phyloP scores from a whole-genome alignment of 2,113 vertebrate genomes.

The Plecotus auritus region DNA sequence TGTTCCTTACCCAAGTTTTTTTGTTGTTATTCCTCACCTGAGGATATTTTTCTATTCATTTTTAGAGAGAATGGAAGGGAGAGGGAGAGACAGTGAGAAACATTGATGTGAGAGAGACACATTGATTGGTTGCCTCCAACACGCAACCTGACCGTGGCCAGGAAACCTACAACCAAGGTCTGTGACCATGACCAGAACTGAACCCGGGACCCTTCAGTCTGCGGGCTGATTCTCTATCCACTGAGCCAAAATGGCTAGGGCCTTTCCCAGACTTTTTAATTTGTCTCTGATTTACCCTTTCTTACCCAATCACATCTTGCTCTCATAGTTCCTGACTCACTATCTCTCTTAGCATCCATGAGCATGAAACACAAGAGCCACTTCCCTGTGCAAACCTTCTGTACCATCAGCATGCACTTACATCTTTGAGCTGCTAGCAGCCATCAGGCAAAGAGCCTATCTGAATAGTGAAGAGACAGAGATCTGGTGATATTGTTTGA shows the following conservation, averaged over 20 bases:
- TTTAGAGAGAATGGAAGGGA: too few species aligned
- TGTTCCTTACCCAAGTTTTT: not conserved
- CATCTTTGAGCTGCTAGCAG: not conserved
- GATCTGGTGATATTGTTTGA: not conserved
- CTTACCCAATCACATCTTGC: not conserved
- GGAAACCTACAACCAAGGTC: too few species aligned
- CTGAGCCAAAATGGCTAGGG: too few species aligned
- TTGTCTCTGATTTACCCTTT: not conserved
- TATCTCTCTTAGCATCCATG: not conserved
- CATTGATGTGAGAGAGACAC: too few species aligned
- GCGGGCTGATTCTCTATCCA: too few species aligned
- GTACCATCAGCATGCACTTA: too few species aligned
- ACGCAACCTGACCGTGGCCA: too few species aligned
- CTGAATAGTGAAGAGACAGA: not conserved
- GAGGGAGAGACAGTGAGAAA: too few species aligned
- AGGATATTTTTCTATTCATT: too few species aligned
- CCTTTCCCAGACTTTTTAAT: not conserved
- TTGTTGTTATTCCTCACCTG: not conserved
- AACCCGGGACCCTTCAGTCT: too few species aligned
- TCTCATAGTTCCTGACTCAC: not conserved
- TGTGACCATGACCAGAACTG: too few species aligned
- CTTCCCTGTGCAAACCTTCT: not conserved
- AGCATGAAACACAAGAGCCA: not conserved
- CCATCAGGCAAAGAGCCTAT: not conserved
- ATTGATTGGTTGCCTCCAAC: too few species aligned